Percentiles rank a stretch among this genome's conserved stretches.
Evolutionary conservation across 1,140 invertebrate species (phyloP).

Genomic region (Parapsyche elsis): DNA sequence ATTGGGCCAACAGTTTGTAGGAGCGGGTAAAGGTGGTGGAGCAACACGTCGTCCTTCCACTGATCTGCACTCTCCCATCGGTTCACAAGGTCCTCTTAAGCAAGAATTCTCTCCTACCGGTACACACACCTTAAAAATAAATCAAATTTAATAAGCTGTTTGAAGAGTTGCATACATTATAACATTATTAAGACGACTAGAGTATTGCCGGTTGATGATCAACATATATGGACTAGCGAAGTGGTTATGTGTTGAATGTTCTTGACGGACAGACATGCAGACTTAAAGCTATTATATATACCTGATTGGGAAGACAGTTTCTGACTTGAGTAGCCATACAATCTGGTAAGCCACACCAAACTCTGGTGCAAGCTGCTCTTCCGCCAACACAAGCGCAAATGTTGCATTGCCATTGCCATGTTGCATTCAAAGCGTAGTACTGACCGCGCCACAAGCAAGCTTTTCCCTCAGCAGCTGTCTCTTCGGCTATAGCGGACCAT

Average conservation of each 20-base stretch:
- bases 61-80: conserved; percentile 84
- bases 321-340: conserved; percentile 72
- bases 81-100: conserved; percentile 78
- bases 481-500: conserved; percentile 33
- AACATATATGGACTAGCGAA: too few relatives aligned
- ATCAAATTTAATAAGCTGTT: not conserved
- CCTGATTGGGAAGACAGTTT: conserved; percentile 69
- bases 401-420: conserved; percentile 82
- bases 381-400: conserved; percentile 80
- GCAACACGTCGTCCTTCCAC: conserved; percentile 80
- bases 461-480: conserved; percentile 54
- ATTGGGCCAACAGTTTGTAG: conserved; percentile 84
- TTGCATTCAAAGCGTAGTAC: conserved; percentile 70
- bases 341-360: conserved; percentile 87
- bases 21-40: conserved; percentile 78
- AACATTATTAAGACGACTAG: too few relatives aligned
- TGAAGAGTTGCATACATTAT: not conserved
- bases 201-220: too few relatives aligned
- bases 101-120: conserved; percentile 81
- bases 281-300: conserved; percentile 52
- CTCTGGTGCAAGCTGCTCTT: conserved; percentile 81
- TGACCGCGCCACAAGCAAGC: conserved; percentile 71
- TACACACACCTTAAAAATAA: conserved; percentile 74
- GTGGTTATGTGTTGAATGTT: too few relatives aligned
- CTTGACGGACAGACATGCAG: too few relatives aligned